A percentile compares a stretch with the other conserved stretches of the same genome.
Evolutionary conservation across 2,888 invertebrate species (phyloP).

Genomic region (Cheilosia grossa): DNA sequence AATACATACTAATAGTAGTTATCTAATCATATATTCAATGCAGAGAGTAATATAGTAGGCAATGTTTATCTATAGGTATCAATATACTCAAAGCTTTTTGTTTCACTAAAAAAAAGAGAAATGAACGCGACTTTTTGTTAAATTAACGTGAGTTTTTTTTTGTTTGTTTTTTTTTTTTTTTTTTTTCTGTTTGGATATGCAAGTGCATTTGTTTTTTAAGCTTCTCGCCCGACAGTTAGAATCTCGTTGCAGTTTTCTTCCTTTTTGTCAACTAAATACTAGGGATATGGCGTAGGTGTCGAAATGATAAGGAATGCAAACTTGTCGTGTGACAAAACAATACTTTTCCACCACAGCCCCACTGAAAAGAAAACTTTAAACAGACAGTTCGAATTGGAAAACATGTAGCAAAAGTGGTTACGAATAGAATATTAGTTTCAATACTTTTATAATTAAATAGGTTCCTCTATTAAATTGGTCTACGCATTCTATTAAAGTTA

Average conservation of each 20-base stretch:
- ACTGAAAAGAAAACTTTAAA: not conserved
- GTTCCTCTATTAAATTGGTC: conserved; percentile 73
- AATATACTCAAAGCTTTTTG: conserved; percentile 47
- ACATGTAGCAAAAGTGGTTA: conserved; percentile 19
- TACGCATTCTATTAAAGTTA: conserved; percentile 69
- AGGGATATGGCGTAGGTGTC: conserved; percentile 9
- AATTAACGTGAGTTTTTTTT: conserved; percentile 5
- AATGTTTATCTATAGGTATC: conserved; percentile 46
- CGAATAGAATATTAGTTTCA: conserved; percentile 28
- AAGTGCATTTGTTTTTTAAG: conserved; percentile 59
- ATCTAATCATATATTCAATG: conserved; percentile 66
- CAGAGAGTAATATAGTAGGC: conserved; percentile 62
- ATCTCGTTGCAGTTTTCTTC: conserved; percentile 33
- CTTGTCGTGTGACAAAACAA: not conserved
- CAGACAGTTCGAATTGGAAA: conserved; percentile 5
- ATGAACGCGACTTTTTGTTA: conserved; percentile 8
- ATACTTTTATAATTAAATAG: conserved; percentile 33
- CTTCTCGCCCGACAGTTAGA: conserved; percentile 44
- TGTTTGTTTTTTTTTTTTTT: not conserved
- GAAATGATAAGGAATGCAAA: too few species aligned
- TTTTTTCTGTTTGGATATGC: conserved; percentile 49
- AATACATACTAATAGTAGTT: conserved; percentile 66
- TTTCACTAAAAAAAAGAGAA: conserved; percentile 23
- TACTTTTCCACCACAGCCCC: too few species aligned
- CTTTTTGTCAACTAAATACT: conserved; percentile 11